phyloP scores from a whole-genome alignment of 2,888 invertebrate species.

The Sphaerophoria rueppellii region DNA sequence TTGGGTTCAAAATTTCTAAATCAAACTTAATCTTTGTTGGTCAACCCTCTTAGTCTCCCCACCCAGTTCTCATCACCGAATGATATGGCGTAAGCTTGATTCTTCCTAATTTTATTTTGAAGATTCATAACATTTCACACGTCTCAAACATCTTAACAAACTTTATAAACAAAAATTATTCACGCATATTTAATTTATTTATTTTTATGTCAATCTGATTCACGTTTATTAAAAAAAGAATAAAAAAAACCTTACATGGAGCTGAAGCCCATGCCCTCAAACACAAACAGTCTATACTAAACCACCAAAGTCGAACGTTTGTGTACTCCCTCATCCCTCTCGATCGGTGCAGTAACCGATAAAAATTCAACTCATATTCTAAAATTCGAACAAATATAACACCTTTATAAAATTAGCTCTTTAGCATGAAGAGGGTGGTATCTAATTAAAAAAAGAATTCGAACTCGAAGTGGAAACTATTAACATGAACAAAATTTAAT shows the following conservation, averaged over 20 bases:
- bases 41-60: not conserved
- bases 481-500: not conserved
- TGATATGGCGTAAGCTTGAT: not conserved
- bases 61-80: not conserved
- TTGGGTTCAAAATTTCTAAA: too few species aligned
- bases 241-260: not conserved
- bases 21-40: not conserved
- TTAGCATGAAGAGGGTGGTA: not conserved
- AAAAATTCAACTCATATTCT: not conserved
- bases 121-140: slow-evolving; percentile 21
- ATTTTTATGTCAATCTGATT: slow-evolving; percentile 14
- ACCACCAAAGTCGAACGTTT: slow-evolving; percentile 1
- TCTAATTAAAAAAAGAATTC: not conserved
- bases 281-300: not conserved
- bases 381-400: not conserved
- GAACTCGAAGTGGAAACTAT: not conserved
- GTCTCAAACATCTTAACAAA: slow-evolving; percentile 7
- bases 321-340: not conserved
- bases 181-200: slow-evolving; percentile 24
- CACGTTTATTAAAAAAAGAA: slow-evolving; percentile 2
- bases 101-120: slow-evolving; percentile 21
- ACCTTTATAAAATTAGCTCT: not conserved
- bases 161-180: not conserved
- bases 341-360: not conserved
- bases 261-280: not conserved